phyloP scores from a whole-genome alignment of 2,113 vertebrate species.

The Jacana jacana region DNA sequence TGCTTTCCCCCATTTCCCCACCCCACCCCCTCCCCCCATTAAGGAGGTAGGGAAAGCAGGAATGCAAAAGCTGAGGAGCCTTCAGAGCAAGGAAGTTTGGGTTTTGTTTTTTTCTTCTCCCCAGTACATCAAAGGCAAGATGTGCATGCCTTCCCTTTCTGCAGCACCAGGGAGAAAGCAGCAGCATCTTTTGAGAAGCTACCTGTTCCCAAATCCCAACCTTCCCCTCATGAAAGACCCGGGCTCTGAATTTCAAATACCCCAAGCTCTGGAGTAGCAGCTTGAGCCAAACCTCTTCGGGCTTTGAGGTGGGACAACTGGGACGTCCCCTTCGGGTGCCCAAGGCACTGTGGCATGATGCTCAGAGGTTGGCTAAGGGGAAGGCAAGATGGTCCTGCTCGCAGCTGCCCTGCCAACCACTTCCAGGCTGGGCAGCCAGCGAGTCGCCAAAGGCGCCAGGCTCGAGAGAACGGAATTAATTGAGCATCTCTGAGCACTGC shows the following conservation, averaged over 20 bases:
- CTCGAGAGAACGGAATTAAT: neutral
- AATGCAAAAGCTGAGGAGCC: neutral
- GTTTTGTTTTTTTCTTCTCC: neutral
- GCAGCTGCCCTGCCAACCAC: neutral
- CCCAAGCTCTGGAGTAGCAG: too few relatives aligned
- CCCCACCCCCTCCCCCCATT: rapidly evolving
- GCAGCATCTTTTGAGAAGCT: neutral
- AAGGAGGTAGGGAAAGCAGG: neutral
- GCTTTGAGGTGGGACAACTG: too few relatives aligned
- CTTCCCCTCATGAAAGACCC: neutral
- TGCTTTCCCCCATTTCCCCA: neutral
- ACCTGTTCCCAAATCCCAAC: neutral
- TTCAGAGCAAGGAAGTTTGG: neutral
- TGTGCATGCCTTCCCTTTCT: neutral
- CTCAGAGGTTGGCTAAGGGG: neutral
- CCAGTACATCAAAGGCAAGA: neutral
- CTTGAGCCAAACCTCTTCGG: too few relatives aligned
- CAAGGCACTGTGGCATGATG: neutral
- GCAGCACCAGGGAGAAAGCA: neutral
- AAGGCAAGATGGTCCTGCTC: neutral
- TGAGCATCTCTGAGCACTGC: neutral
- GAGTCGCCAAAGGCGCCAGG: neutral
- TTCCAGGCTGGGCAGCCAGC: neutral
- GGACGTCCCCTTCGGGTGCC: neutral
- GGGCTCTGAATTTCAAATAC: neutral